Conservation (phyloP, 2,888 invertebrate genomes). For the Drosophila macrospina region DNA sequence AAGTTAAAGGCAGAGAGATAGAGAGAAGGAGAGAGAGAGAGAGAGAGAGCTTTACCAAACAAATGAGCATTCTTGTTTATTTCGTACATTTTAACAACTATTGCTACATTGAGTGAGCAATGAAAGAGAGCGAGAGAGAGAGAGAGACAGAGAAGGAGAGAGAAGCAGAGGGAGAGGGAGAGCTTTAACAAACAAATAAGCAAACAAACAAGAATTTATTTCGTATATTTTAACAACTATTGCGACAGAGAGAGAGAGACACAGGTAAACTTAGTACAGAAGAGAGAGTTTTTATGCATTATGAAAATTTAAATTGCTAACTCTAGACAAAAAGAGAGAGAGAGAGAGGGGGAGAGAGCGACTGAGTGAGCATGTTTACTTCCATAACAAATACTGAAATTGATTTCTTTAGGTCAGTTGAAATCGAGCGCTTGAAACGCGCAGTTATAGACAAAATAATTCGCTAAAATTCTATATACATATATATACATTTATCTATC, state of each 20-base stretch:
- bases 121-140: neutral
- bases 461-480: neutral
- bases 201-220: no score
- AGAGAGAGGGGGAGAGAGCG: no score
- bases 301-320: no score
- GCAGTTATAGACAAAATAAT: neutral
- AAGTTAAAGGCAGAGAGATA: neutral
- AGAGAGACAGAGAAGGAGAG: neutral
- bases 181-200: no score
- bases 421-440: conserved; percentile 5
- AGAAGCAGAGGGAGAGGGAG: no score
- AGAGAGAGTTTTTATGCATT: no score
- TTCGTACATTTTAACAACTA: conserved; percentile 1
- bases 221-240: no score
- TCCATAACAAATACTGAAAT: neutral
- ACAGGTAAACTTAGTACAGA: no score
- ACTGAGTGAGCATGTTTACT: no score
- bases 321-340: no score
- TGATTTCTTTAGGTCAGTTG: conserved; percentile 13
- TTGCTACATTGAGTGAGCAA: neutral
- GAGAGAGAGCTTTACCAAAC: neutral
- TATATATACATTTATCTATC: neutral
- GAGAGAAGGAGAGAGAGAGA: neutral
- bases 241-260: no score
- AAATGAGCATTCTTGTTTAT: neutral